Evolutionary conservation across 2,113 vertebrate species (phyloP), one percentile per base, ranked within the genome.

Genomic region (Stegostoma tigrinum): DNA sequence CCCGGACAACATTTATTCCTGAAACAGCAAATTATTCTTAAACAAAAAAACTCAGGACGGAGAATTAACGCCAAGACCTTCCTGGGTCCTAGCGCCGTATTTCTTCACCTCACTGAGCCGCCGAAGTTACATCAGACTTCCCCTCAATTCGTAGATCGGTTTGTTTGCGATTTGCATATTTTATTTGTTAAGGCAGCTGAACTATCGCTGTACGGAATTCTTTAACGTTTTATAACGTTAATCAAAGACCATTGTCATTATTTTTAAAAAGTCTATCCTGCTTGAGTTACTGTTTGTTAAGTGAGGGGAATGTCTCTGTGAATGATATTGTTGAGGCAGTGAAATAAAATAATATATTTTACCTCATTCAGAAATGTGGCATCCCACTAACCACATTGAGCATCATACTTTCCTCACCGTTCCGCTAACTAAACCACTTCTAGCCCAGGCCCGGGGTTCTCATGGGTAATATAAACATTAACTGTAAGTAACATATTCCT

Each of bases 81-180:
- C 89, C 89, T n/a, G 89, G 89, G 89, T 93, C 89, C 89, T 93
- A 93, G 89, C 23, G 89, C 89, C 89, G 19, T 0, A 17, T n/a
- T 48, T 0, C 0, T 48, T 0, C 19, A 0, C 45, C 27, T 12
- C 12, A 30, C 55, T 30, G 87, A 93, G 2, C 38, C 34, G 61
- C 89, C 87, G 38, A 42, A 67, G 89, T 93, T 93, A 38, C 21
- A 23, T 67, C 61, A 93, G n/a, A 34, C 30, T 91, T 61, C 86
- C 38, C 55, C 64, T 38, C 38, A n/a, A 66, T 67, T 93, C 61
- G 89, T 21, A 42, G 66, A 93, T 93, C 34, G 64, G 23, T 66
- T 23, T 67, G 89, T 2, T 38, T 66, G 2, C 21, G 66, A 91
- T 91, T 70, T 95, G 93, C 93, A 95, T 72, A 95, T 95, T 95